Percentiles rank a stretch among this genome's conserved stretches.
Evolutionary conservation across 2,113 vertebrate genomes (phyloP).

Genomic region (Recurvirostra avosetta): DNA sequence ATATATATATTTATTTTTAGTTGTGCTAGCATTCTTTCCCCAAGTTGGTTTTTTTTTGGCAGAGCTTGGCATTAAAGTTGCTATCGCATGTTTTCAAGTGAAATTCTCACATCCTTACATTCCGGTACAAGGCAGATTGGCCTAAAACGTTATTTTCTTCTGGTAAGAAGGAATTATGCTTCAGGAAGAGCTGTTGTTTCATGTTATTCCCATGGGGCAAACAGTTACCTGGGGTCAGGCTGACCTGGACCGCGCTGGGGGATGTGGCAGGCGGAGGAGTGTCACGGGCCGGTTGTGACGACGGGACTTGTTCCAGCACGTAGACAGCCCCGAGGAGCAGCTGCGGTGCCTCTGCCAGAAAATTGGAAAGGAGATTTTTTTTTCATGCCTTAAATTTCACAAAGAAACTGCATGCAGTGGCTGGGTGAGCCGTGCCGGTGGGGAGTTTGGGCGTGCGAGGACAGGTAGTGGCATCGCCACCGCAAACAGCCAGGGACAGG

Average conservation of each 20-base stretch:
- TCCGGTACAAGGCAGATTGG: neutral
- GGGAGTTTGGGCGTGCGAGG: neutral
- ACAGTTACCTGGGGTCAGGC: accelerated
- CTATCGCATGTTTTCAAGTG: neutral
- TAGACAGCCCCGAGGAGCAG: neutral
- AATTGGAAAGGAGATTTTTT: neutral
- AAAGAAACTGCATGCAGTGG: accelerated
- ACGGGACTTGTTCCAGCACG: neutral
- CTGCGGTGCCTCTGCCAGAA: neutral
- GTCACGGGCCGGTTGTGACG: neutral
- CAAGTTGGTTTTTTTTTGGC: neutral
- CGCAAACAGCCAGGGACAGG: neutral
- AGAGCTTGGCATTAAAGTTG: neutral
- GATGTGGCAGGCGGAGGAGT: neutral
- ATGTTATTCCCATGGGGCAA: neutral
- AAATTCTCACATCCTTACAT: neutral
- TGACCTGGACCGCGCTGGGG: neutral
- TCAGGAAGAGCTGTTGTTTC: neutral
- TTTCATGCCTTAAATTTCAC: neutral
- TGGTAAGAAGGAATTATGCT: neutral
- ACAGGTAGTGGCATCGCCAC: neutral
- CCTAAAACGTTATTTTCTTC: neutral
- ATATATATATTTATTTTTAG: neutral
- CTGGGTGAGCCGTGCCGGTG: accelerated
- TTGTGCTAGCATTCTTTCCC: neutral